Evolutionary conservation across 2,888 invertebrate species (phyloP).

Genomic region (Cerastoderma edule): DNA sequence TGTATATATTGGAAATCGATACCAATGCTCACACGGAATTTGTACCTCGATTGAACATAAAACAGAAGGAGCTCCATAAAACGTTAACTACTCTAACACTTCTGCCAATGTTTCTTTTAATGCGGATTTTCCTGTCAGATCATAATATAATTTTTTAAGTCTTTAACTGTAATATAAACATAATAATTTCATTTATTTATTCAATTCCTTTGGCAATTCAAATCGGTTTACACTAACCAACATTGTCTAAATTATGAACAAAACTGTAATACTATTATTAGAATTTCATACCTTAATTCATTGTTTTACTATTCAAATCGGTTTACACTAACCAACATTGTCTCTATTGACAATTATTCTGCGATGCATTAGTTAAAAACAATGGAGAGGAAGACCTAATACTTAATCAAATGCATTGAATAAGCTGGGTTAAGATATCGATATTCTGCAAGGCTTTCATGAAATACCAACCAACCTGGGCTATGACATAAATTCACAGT

Average conservation of each 20-base stretch:
- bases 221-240: neutral
- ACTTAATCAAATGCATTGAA: too few species aligned
- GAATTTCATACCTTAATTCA: neutral
- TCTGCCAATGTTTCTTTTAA: neutral
- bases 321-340: neutral
- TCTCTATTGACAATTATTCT: neutral
- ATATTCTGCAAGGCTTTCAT: too few species aligned
- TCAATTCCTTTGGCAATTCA: neutral
- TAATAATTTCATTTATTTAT: neutral
- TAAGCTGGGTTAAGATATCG: too few species aligned
- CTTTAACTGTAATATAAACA: neutral
- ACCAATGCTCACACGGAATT: neutral
- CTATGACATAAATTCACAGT: too few species aligned
- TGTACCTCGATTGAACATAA: constrained; percentile 3
- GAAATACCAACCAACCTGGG: too few species aligned
- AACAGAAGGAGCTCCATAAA: constrained; percentile 10
- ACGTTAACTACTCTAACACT: neutral
- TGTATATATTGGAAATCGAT: constrained; percentile 24
- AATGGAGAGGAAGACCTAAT: too few species aligned
- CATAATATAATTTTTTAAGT: neutral
- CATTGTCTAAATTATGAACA: neutral
- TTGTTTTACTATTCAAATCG: neutral
- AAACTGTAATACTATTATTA: neutral
- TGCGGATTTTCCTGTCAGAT: neutral
- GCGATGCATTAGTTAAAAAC: neutral